A percentile compares a stretch with the other conserved stretches of the same genome.
phyloP scores from a whole-genome alignment of 2,797 vertebrate species.

The Gambelia wislizenii region DNA sequence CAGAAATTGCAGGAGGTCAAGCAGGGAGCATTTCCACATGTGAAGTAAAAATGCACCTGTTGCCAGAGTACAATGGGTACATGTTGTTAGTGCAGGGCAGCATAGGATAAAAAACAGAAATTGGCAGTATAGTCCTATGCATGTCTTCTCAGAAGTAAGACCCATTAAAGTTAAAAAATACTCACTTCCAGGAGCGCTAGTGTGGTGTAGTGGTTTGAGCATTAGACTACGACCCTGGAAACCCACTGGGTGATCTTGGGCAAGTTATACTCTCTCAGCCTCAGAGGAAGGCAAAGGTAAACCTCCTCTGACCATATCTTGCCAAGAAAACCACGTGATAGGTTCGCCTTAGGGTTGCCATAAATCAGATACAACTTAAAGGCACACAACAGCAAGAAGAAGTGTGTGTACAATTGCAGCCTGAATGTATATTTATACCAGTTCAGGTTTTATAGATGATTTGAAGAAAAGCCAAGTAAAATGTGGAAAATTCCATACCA shows the following conservation, averaged over 20 bases:
- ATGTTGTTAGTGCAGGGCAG: not conserved
- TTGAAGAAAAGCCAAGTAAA: not conserved
- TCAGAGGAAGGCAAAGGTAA: too few species aligned
- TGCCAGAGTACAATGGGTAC: not conserved
- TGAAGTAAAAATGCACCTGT: not conserved
- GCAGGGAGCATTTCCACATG: fast-evolving
- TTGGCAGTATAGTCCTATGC: not conserved
- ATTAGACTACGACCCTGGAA: too few species aligned
- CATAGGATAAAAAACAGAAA: not conserved
- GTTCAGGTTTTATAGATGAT: not conserved
- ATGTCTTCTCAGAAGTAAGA: too few species aligned
- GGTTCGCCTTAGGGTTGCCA: too few species aligned
- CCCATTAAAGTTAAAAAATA: too few species aligned
- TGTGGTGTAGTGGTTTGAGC: too few species aligned
- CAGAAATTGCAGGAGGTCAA: not conserved
- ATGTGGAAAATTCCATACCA: not conserved
- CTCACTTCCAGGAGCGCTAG: too few species aligned
- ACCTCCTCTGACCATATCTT: too few species aligned
- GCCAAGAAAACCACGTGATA: too few species aligned
- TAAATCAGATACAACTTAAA: too few species aligned
- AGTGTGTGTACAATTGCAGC: not conserved
- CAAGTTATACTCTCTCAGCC: too few species aligned
- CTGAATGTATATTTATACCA: not conserved
- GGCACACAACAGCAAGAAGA: not conserved
- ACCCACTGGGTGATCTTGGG: too few species aligned